These are phyloP conservation scores for Crocidura indochinensis DNA, from an alignment of 2,797 vertebrate genomes.

Conservation along the genomic window DNA sequence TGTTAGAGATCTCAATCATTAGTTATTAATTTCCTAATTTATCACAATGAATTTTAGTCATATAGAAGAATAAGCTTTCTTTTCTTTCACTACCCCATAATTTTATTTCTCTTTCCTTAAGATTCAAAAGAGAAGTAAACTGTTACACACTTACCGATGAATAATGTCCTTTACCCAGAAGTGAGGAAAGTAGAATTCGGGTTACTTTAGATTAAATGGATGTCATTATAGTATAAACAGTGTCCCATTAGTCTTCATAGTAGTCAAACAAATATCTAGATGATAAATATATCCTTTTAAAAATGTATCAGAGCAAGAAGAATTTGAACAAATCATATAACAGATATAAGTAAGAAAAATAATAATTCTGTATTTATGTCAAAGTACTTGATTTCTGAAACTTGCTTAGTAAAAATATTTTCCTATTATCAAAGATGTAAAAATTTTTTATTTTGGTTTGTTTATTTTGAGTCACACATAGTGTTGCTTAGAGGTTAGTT, in stretches of 20 bases:
- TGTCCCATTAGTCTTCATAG: slow-evolving; percentile 15
- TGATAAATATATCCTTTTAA: slow-evolving; percentile 10
- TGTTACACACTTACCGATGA: slow-evolving; percentile 22
- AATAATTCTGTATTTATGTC: slow-evolving; percentile 4
- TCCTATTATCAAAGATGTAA: background rate
- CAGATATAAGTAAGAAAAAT: background rate
- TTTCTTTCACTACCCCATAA: background rate
- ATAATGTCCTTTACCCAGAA: slow-evolving; percentile 34
- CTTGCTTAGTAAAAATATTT: background rate
- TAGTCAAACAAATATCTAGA: background rate
- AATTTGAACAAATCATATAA: background rate
- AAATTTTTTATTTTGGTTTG: background rate
- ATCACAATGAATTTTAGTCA: background rate
- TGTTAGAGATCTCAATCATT: slow-evolving; percentile 25
- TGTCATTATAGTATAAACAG: background rate
- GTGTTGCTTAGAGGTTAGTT: too few species aligned
- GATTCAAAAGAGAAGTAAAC: background rate
- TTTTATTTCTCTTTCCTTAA: background rate
- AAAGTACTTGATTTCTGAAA: slow-evolving; percentile 15
- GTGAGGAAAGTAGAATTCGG: slow-evolving; percentile 9
- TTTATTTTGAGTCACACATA: too few species aligned
- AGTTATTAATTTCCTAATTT: slow-evolving; percentile 21
- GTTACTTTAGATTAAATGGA: slow-evolving; percentile 33
- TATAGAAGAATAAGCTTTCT: background rate
- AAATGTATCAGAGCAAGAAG: slow-evolving; percentile 35